Evolutionary conservation across 2,797 vertebrate genomes (phyloP), one percentile per base, ranked within the genome.

Genomic region (Protosalanx chinensis): DNA sequence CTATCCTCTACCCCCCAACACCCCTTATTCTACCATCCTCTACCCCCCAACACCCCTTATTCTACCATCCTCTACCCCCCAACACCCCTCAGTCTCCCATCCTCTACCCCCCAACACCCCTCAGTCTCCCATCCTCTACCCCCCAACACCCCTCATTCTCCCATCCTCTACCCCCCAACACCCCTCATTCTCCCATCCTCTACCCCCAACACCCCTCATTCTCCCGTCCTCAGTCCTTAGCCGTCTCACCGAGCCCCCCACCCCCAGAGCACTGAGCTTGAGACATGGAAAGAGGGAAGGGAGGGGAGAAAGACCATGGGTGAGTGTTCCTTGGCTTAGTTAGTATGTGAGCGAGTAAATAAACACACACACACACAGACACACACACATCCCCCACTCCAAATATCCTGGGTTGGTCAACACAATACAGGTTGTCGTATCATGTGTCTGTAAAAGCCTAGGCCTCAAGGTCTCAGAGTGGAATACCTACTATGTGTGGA

Each of bases 171-270:
- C 23, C 23, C 23, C 23, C 23, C 23, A 27, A 1, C 1, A 27
- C 23, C 23, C 23, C 23, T 27, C 23, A 27, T 27, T 27, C 23
- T 27, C 1, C 23, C 23, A 27, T 27, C 23, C 23, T 27, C 23
- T 27, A 27, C 23, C 23, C 23, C 23, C 23, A 27, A 27, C 23
- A 78, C 88, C 85, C 86, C 81, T 67, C 76, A 77, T 88, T 84
- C 85, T 80, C 67, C 73, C 53, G 75, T 85, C 76, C 79, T 73
- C 56, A 1, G 15, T 73, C 77, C 59, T 27, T 18, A 73, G 81
- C 46, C 41, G 35, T 80, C 70, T 56, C 8, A 61, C 35, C 20
- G 16, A 30, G 27, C 29, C 29, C 2, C 27, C 27, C 29, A 15
- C 12, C 35, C 6, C 35, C 35, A 60, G 20, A 12, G 7, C 1